A percentile compares a stretch with the other conserved stretches of the same genome.
Evolutionary conservation across 1,140 invertebrate genomes (phyloP).

Genomic region (Sinella curviseta): DNA sequence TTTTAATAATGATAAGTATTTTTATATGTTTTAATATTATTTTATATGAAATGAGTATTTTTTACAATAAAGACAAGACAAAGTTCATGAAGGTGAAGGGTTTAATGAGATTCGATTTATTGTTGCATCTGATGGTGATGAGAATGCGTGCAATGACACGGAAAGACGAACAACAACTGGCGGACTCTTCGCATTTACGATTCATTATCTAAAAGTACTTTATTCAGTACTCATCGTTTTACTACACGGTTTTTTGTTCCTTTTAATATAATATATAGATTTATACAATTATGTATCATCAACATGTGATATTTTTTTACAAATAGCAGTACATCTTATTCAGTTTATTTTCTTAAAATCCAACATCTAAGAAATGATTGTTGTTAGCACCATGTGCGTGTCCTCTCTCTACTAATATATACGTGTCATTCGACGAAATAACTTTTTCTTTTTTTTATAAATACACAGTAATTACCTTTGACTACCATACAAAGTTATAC

Average conservation of each 20-base stretch:
- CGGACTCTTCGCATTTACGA: background rate
- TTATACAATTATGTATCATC: background rate
- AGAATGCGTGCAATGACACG: no score
- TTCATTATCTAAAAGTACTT: slow-evolving; percentile 23
- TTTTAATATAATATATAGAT: background rate
- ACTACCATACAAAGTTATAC: background rate
- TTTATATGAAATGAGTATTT: background rate
- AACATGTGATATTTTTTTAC: slow-evolving; percentile 5
- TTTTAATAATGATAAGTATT: background rate
- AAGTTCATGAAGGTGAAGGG: background rate
- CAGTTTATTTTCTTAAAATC: background rate
- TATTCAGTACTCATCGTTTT: slow-evolving; percentile 17
- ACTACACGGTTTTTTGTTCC: background rate
- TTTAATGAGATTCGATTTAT: no score
- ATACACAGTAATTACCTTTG: background rate
- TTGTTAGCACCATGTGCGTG: slow-evolving; percentile 22
- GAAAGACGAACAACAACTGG: background rate
- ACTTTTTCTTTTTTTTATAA: background rate
- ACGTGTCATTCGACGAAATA: background rate
- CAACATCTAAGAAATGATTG: slow-evolving; percentile 12
- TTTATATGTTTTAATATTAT: background rate
- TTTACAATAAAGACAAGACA: background rate
- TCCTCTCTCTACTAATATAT: background rate
- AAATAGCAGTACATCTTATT: background rate
- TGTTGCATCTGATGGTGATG: no score